Base-by-base conservation (phyloP, 1,140 invertebrate genomes). In the Hyposmocoma kahamanoa region DNA sequence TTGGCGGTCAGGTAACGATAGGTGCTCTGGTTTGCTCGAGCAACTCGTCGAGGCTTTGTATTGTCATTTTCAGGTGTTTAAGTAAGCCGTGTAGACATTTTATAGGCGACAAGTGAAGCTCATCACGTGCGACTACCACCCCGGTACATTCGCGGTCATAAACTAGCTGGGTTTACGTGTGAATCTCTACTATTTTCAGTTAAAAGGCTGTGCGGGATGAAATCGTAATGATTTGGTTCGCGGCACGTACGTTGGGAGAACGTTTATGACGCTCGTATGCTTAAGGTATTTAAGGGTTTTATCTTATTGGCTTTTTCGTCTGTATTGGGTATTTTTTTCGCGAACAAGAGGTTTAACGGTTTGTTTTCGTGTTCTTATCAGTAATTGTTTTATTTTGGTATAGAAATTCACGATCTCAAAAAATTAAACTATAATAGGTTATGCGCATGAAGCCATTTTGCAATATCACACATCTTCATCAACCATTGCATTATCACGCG, bases 141-240 rank as follows among this genome's bases (percentile, higher is more conserved):
- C 42, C 49, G 17, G 19, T 19, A 47, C 38, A 46, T 46, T 26
- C 50, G 51, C 57, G 41, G 50, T 48, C 43, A 55, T 62, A 59
- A 62, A 62, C 52, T 15, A 43, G 50, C 50, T 26, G 42, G 24
- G 53, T 62, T 62, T 62, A 62, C 60, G 60, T 56, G 53, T 32
- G 53, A 62, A 56, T 59, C 60, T 53, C 42, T 55, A 53, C 49
- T 58, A 47, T 41, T 52, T 62, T 48, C 48, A 10, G 46, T 41
- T 39, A 53, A 30, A 50, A 42, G 49, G 53, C 49, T 36, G 20
- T 22, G 17, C 32, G 48, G 21, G 5, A n/a, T 36, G 34, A 43
- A 50, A 51, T 45, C 42, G 32, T 28, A 54, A 62, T 62, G 54
- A 62, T 57, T 57, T 48, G 53, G 36, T 53, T 53, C 39, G 38